These are phyloP conservation scores for Plebejus melissa DNA, from an alignment of 2,888 invertebrate genomes.

Conservation along the genomic window DNA sequence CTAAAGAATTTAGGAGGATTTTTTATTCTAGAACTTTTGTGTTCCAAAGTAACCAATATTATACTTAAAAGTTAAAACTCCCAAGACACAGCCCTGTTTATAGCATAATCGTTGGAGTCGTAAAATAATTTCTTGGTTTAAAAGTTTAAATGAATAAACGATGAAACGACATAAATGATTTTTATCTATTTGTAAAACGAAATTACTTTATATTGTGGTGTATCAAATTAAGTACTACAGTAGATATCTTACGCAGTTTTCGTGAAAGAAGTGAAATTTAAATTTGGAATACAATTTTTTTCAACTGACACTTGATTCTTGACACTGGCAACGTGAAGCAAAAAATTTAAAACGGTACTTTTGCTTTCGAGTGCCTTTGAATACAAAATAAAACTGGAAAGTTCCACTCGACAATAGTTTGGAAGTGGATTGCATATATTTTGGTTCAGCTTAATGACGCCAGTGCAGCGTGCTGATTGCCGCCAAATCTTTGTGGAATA, in stretches of 20 bases:
- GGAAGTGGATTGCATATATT: constrained; percentile 30
- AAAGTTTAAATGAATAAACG: constrained; percentile 17
- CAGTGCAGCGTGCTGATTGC: constrained; percentile 33
- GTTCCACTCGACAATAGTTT: constrained; percentile 25
- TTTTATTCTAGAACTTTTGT: no score
- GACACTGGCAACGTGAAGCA: not conserved
- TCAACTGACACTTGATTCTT: not conserved
- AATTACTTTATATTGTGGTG: constrained; percentile 2
- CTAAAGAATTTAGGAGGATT: no score
- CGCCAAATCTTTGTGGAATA: constrained; percentile 32
- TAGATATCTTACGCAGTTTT: not conserved
- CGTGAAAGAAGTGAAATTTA: not conserved
- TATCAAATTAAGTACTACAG: not conserved
- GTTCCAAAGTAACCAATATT: not conserved
- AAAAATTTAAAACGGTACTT: not conserved
- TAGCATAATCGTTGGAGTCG: constrained; percentile 12
- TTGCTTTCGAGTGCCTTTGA: constrained; percentile 16
- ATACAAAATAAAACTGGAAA: constrained; percentile 27
- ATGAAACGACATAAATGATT: constrained; percentile 1
- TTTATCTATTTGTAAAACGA: not conserved
- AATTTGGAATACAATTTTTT: not conserved
- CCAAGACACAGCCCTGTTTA: not conserved
- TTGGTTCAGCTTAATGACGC: constrained; percentile 27
- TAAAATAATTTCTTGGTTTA: constrained; percentile 14
- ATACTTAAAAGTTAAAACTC: not conserved